Base-by-base conservation (phyloP, 2,113 vertebrate genomes). In the Candoia aspera region DNA sequence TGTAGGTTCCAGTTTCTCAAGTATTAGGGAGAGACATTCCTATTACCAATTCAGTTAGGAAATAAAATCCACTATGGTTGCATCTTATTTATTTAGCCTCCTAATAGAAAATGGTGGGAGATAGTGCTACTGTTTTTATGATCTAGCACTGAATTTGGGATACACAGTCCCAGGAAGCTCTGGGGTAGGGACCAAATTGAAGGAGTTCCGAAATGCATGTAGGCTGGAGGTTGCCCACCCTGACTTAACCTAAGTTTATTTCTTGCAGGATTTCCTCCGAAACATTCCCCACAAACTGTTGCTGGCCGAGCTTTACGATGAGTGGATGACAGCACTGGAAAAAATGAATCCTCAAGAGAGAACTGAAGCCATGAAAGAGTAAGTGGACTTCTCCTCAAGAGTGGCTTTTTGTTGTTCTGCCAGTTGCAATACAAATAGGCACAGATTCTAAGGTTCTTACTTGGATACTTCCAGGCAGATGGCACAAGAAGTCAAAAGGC, bases 251-350 rank as follows among this genome's bases (percentile, higher is more conserved):
- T 17, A 42, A 37, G 8, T 9, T 79, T 79, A 3, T 91, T 19
- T 2, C 60, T 96, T 96, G 55, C 96, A 99, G 99, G 98, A 98
- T 93, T 99, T 99, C 93, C 98, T 99, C 68, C 97, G 98, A 91
- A 98, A 98, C 2, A 98, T 99, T 94, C 99, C 99, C 1, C 97
- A 96, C 90, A 99, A 98, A 92, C 97, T 99, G 23, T 96, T 99
- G 64, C 98, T 96, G 2, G 97, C 97, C 0, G 97, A 98, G 26
- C 97, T 98, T 87, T 99, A 98, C 29, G 95, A 98, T 13, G 96
- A 96, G 42, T 99, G 99, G 99, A 98, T 99, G 96, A 84, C 64
- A 0, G 98, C 98, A 73, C 92, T 99, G 94, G 98, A 98, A 83
- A 97, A 94, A 42, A 95, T 96, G 89, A 96, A 89, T 1, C 86